Percentiles rank a stretch among this genome's conserved stretches.
These are phyloP conservation scores for Drosophila pseudotakahashii DNA, from an alignment of 2,888 invertebrate species.

Conservation along the genomic window DNA sequence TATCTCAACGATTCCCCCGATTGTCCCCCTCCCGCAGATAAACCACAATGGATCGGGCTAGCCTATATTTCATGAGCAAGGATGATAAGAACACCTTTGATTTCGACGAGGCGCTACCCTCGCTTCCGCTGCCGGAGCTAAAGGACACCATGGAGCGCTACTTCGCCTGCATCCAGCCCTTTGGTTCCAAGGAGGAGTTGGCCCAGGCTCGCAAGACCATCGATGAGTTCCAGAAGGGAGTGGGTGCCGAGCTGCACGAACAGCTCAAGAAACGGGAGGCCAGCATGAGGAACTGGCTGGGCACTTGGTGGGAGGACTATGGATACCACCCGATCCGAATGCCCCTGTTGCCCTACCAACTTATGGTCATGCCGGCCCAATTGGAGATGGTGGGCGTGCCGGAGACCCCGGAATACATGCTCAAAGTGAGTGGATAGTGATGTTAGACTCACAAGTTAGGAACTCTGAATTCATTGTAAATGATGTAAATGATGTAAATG, in stretches of 20 bases:
- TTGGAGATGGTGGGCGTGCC: constrained; percentile 75
- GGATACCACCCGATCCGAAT: constrained; percentile 85
- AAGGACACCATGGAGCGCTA: constrained; percentile 85
- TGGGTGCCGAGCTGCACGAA: constrained; percentile 85
- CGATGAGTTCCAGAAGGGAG: constrained; percentile 85
- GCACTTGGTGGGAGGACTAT: constrained; percentile 86
- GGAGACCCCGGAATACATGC: constrained; percentile 73
- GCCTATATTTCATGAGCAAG: constrained; percentile 75
- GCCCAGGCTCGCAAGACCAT: constrained; percentile 84
- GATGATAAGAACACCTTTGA: constrained; percentile 85
- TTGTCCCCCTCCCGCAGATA: constrained; percentile 12
- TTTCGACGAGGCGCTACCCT: constrained; percentile 85
- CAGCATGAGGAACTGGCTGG: constrained; percentile 86
- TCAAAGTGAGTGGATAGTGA: constrained; percentile 64
- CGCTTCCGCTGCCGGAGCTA: constrained; percentile 86
- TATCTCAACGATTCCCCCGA: constrained; percentile 1
- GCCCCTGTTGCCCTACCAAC: constrained; percentile 85
- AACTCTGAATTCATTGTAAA: not conserved
- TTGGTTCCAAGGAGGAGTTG: constrained; percentile 84
- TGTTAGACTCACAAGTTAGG: not conserved
- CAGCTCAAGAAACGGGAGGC: constrained; percentile 84
- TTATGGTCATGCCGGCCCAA: constrained; percentile 84
- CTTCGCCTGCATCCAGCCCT: constrained; percentile 85
- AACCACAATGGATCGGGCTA: constrained; percentile 79
- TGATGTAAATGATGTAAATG: no score